Conservation (phyloP, 2,797 vertebrate species). For the Rousettus madagascariensis region DNA sequence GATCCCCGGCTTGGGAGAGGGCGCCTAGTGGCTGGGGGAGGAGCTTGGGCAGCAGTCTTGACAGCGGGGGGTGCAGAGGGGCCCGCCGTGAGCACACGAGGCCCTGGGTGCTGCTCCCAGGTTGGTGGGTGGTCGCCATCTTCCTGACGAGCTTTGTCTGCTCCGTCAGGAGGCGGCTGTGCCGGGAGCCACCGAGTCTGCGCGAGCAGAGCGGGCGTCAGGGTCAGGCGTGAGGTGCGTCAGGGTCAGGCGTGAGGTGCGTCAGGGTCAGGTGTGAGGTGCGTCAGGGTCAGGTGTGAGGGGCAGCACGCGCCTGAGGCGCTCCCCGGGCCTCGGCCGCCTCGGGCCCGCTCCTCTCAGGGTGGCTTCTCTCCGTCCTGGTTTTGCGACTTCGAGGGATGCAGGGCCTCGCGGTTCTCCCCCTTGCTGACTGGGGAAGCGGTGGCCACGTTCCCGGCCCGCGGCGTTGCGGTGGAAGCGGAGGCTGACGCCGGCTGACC, state of each 20-base stretch:
- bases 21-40: neutral
- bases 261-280: too few species aligned
- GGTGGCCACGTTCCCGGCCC: rapidly evolving
- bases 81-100: neutral
- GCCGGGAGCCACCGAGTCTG: neutral
- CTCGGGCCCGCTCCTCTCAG: neutral
- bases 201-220: too few species aligned
- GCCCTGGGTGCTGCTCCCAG: too few species aligned
- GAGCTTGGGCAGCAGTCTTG: neutral
- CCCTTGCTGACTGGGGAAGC: rapidly evolving
- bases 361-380: neutral
- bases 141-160: neutral
- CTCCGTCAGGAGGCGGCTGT: neutral
- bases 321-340: neutral
- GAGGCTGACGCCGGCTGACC: too few species aligned
- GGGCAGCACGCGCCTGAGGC: rapidly evolving
- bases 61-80: neutral
- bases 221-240: too few species aligned
- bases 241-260: too few species aligned
- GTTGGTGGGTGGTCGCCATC: neutral
- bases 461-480: rapidly evolving
- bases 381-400: too few species aligned
- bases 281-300: neutral
- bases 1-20: too few species aligned
- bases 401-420: too few species aligned